Evolutionary conservation across 2,888 invertebrate species (phyloP), one percentile per base, ranked within the genome.

Genomic region (Melanargia galathea): DNA sequence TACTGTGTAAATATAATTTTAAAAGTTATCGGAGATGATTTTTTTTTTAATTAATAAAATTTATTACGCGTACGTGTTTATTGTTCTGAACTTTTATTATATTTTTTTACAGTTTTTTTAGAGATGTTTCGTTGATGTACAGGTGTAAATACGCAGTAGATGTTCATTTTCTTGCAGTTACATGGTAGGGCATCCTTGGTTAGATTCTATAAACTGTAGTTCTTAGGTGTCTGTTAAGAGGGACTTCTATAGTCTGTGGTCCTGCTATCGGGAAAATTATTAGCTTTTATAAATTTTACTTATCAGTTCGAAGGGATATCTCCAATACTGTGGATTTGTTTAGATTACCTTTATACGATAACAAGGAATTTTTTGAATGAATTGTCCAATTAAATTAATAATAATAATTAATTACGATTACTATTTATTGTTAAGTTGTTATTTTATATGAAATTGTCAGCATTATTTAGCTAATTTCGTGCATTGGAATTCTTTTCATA

Each of bases 391-490:
- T 20, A 52, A 87, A 81, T 82, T 78, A 83, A 82, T 79, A 84
- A n/a, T n/a, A n/a, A n/a, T 78, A 26, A 30, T 51, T 33, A 87
- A 81, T 82, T 78, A 83, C 82, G 78, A 84, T 79, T 30, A 79
- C 78, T 89, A 90, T 89, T 89, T 88, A 90, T 88, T 86, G 81
- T 84, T 83, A 83, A 84, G 85, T 90, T 88, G 87, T 90, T 87
- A 79, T 82, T 86, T 87, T 87, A 81, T 86, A 86, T 82, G 82
- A 82, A 78, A 46, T 77, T 79, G 82, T 83, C 82, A 79, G 81
- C 83, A 84, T 84, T 87, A 83, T 86, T 84, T 86, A 84, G 83
- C 84, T 81, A 81, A 86, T 83, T 83, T 86, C 83, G 85, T 78
- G 80, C 79, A 82, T 83, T 76, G 77, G 76, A 81, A 83, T 79